Conservation (phyloP, 2,113 vertebrate species). For the Microcebus murinus region DNA sequence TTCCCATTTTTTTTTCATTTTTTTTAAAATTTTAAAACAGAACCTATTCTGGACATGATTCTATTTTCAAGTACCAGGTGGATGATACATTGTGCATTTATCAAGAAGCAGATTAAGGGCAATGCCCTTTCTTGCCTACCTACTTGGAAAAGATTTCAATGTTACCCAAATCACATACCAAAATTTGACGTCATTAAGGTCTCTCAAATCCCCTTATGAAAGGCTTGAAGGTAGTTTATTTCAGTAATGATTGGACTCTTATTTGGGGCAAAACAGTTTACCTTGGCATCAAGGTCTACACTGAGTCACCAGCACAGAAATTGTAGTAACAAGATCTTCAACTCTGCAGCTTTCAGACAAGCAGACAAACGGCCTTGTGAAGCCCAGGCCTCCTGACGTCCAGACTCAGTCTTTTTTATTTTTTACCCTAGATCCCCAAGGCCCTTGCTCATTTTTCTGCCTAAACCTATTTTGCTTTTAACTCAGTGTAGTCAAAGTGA, state of each 20-base stretch:
- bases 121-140: constrained; percentile 4
- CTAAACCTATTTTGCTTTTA: background rate
- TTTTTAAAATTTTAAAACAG: background rate
- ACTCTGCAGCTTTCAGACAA: background rate
- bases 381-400: background rate
- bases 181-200: background rate
- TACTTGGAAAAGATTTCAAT: constrained; percentile 1
- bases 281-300: background rate
- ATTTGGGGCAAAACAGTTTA: background rate
- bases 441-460: background rate
- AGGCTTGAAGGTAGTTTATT: background rate
- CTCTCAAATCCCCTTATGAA: constrained; percentile 48
- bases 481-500: background rate
- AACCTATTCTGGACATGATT: constrained; percentile 6
- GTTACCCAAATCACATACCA: background rate
- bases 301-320: background rate
- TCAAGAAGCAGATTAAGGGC: constrained; percentile 23
- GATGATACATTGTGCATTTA: constrained; percentile 17
- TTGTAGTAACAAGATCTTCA: background rate
- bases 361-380: background rate
- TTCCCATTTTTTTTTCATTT: background rate
- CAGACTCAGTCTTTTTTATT: background rate
- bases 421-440: accelerated
- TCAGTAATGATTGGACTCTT: constrained; percentile 4
- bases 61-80: background rate